Conservation (phyloP, 2,888 invertebrate species). For the Drosophila meridionalis region DNA sequence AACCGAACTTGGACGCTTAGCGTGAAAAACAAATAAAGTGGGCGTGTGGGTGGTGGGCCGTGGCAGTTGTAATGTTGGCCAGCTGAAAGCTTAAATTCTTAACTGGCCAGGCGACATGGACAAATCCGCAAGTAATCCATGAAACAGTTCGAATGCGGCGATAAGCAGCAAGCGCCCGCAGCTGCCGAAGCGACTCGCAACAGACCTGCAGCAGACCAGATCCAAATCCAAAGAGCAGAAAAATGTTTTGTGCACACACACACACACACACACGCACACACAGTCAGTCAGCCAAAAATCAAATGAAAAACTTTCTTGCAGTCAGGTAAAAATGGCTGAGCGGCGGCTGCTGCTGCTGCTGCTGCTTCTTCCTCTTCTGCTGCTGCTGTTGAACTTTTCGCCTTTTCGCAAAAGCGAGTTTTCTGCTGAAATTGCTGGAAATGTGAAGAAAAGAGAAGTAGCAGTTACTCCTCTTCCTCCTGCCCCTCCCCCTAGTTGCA, state of each 20-base stretch:
- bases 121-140: constrained; percentile 75
- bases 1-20: constrained; percentile 65
- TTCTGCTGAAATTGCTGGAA: constrained; percentile 75
- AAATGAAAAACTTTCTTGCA: constrained; percentile 79
- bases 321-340: constrained; percentile 75
- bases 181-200: constrained; percentile 30
- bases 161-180: constrained; percentile 57
- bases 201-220: constrained; percentile 40
- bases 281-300: constrained; percentile 59
- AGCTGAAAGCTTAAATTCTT: constrained; percentile 44
- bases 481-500: constrained; percentile 26
- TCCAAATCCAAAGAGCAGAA: constrained; percentile 66
- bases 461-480: not conserved
- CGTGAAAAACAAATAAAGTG: constrained; percentile 78
- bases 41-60: constrained; percentile 9
- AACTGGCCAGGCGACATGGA: constrained; percentile 68
- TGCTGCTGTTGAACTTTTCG: constrained; percentile 75
- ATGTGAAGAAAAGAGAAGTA: constrained; percentile 45
- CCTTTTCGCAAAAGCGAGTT: constrained; percentile 67
- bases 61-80: constrained; percentile 41
- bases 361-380: not conserved
- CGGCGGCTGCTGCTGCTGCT: constrained; percentile 38
- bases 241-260: constrained; percentile 68
- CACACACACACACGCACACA: constrained; percentile 13
- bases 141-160: constrained; percentile 70